Percentiles rank a stretch among this genome's conserved stretches.
phyloP scores from a whole-genome alignment of 2,797 vertebrate species.

The Chelonia mydas region DNA sequence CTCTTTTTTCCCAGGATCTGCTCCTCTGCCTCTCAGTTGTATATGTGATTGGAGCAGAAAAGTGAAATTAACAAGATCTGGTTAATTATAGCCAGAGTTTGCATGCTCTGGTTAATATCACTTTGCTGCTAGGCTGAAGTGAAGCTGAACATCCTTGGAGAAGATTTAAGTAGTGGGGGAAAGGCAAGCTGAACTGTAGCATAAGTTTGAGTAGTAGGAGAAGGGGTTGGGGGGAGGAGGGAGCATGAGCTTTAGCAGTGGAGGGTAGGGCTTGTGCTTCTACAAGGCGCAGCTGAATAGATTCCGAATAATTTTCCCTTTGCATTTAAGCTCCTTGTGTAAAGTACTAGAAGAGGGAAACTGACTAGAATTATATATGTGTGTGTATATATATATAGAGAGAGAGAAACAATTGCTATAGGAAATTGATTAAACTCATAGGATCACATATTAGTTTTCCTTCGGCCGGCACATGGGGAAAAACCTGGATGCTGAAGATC shows the following conservation, averaged over 20 bases:
- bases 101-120: neutral
- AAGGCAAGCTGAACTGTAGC: neutral
- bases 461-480: neutral
- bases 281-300: neutral
- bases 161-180: neutral
- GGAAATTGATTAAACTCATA: neutral
- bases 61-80: slow-evolving; percentile 31
- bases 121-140: slow-evolving; percentile 25
- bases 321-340: neutral
- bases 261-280: neutral
- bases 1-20: neutral
- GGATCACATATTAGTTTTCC: neutral
- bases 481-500: neutral
- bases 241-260: neutral
- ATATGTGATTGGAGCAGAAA: slow-evolving; percentile 2
- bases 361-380: neutral
- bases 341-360: neutral
- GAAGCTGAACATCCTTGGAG: slow-evolving; percentile 10
- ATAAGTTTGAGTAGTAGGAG: neutral
- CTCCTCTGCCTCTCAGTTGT: slow-evolving; percentile 4
- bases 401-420: neutral
- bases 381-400: too few relatives aligned
- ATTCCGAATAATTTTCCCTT: neutral
- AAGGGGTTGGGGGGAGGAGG: neutral
- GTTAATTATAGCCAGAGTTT: slow-evolving; percentile 45